Evolutionary conservation across 2,797 vertebrate species (phyloP), one percentile per base, ranked within the genome.

Genomic region (Limosa lapponica): DNA sequence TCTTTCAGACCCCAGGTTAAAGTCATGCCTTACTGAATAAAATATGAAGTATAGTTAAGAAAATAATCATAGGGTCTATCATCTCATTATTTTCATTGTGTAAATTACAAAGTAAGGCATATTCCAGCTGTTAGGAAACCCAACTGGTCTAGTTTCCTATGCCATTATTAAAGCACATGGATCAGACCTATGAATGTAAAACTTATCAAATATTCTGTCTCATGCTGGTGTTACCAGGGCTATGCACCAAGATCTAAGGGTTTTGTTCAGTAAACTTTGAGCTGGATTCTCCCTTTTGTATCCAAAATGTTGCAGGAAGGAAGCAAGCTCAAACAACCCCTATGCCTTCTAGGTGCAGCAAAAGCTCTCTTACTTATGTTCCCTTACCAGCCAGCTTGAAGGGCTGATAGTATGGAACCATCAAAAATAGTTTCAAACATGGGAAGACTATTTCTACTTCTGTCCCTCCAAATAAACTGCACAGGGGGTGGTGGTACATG

Each of bases 1-100:
- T 81, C 61, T 80, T 82, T 93, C 49, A 91, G 79, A 91, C 11
- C 22, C 10, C 39, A 67, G 55, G 48, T 88, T 93, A 75, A 89
- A 78, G n/a, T 62, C 20, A 66, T 36, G 51, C 15, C 24, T 73
- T 64, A 57, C 24, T 87, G 49, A 90, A 87, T 58, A 84, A 84
- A 87, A 69, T n/a, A 66, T 25, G 15, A 81, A 44, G 7, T 25
- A 36, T 16, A 32, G 69, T 83, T 67, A 87, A 71, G 41, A 91
- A 91, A 89, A 91, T 81, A 93, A 93, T 78, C 22, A 43, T 27
- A 52, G 19, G 27, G 11, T 43, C 49, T 71, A 75, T 62, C 4
- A 75, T 69, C 44, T 93, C 28, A 58, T 81, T 61, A 81, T 74
- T 85, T 86, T 48, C 34, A 72, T 61, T 86, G 46, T 71, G 37